These are phyloP conservation scores for Perognathus longimembris DNA, from an alignment of 2,113 vertebrate genomes.

Conservation along the genomic window DNA sequence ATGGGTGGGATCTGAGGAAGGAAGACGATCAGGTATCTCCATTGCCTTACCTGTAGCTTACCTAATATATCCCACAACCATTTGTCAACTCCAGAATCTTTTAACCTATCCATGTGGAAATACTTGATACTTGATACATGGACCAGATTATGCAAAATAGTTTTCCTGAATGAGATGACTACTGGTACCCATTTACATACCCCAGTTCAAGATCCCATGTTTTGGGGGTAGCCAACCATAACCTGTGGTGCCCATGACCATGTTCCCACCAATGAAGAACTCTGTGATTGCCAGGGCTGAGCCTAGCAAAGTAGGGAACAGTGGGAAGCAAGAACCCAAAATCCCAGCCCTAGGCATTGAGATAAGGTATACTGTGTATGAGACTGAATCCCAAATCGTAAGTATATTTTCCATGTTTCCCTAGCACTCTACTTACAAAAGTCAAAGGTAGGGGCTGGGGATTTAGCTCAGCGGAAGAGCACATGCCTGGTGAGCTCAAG, in stretches of 20 bases:
- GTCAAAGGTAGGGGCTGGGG: no score
- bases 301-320: not conserved
- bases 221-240: not conserved
- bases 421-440: not conserved
- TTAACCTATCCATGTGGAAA: not conserved
- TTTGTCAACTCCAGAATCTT: not conserved
- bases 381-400: not conserved
- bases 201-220: not conserved
- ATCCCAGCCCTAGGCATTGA: not conserved
- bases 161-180: not conserved
- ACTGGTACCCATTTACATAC: not conserved
- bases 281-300: no score
- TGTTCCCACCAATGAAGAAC: accelerated
- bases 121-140: not conserved
- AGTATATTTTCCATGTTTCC: not conserved
- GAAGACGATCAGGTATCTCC: not conserved
- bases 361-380: not conserved
- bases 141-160: not conserved
- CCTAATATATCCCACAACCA: not conserved
- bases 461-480: no score
- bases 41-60: not conserved
- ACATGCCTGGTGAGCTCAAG: no score
- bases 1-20: not conserved
- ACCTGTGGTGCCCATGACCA: accelerated
- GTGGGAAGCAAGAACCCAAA: not conserved